These are phyloP conservation scores for Ailuropoda melanoleuca DNA, from an alignment of 2,113 vertebrate genomes.

Conservation along the genomic window DNA sequence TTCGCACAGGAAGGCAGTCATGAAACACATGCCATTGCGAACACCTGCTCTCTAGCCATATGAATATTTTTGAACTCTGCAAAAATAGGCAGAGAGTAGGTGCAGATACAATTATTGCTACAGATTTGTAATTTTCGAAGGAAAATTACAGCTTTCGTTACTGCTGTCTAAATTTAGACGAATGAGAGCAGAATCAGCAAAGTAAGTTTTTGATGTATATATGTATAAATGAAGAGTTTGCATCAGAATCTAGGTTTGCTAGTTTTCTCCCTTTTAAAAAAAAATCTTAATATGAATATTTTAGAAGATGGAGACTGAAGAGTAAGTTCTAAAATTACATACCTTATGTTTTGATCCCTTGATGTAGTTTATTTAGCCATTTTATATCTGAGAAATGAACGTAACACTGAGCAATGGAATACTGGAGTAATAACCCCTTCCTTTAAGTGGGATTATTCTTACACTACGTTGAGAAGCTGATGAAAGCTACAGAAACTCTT, in stretches of 20 bases:
- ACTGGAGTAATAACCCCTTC: neutral
- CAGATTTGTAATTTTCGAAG: slow-evolving; percentile 75
- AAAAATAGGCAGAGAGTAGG: slow-evolving; percentile 76
- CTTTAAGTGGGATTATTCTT: neutral
- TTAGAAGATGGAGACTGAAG: neutral
- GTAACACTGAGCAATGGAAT: neutral
- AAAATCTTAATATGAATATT: slow-evolving; percentile 14
- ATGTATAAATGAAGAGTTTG: slow-evolving; percentile 65
- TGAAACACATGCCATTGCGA: neutral
- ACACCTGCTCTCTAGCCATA: slow-evolving; percentile 70
- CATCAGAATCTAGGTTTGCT: slow-evolving; percentile 1
- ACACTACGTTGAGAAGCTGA: neutral
- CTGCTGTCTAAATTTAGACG: slow-evolving; percentile 73
- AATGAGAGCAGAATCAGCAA: slow-evolving; percentile 69
- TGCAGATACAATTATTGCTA: slow-evolving; percentile 74
- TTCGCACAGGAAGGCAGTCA: slow-evolving; percentile 36
- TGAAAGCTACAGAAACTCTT: neutral
- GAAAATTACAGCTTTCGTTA: slow-evolving; percentile 75
- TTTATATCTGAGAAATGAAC: neutral
- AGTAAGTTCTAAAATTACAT: neutral
- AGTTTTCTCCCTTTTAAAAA: neutral
- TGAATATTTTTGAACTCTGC: slow-evolving; percentile 68
- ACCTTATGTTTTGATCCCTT: neutral
- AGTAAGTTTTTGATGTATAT: slow-evolving; percentile 61
- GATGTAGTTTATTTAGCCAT: neutral